Evolutionary conservation across 2,113 vertebrate species (phyloP), one percentile per base, ranked within the genome.

Genomic region (Ptilonorhynchus violaceus): DNA sequence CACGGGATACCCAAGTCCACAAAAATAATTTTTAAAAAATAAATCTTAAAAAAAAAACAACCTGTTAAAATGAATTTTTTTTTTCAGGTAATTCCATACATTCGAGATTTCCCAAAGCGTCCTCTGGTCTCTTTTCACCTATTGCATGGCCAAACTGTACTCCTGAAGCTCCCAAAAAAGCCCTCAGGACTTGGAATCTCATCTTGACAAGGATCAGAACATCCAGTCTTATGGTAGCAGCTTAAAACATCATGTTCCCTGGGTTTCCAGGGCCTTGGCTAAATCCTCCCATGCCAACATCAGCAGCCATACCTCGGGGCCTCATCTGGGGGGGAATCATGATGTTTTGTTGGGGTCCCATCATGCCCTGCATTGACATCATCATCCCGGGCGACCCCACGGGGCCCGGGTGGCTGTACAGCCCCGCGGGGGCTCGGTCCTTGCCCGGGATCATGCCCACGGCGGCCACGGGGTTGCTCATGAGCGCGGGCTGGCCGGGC

Each of bases 281-380:
- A 97, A 99, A 99, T 87, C 99, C 99, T 90, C 99, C 99, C 99
- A 99, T 99, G 98, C 99, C 99, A 97, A 99, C 99, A 28, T 99
- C 99, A 89, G 98, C 98, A 92, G 98, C 98, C 98, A 99, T 98
- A 86, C 99, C 99, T 93, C 99, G 98, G 55, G 99, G 99, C 98
- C 99, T 99, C 99, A 99, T 99, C 97, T 99, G 99, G 62, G 99
- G 98, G 72, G 99, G 99, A 97, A 99, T 99, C 99, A 99, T 99
- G 99, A 99, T 99, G 98, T 99, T 99, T 98, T 99, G 99, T 98
- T 99, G 99, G 97, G 99, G 99, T 97, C 98, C 99, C 86, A 99
- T 99, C 99, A 99, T 99, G 97, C 99, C 99, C 97, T 99, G 99
- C 98, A 99, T 99, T 93, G 99, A 99, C 99, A 99, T 99, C 99